Conservation (phyloP, 2,113 vertebrate genomes). For the Aspiorhynchus laticeps region DNA sequence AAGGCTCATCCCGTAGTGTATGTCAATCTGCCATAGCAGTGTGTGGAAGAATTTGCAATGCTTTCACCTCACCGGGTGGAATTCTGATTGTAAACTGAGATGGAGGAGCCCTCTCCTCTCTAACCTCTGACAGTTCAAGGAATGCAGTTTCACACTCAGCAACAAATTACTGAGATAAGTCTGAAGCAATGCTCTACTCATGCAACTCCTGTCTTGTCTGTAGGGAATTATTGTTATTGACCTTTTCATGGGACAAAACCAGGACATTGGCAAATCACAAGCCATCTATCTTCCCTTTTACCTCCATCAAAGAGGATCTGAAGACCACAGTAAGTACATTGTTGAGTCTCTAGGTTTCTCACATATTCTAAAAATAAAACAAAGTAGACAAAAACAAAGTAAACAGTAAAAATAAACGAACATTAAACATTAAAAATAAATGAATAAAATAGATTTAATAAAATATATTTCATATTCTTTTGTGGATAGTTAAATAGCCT, state of each 20-base stretch:
- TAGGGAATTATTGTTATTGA: conserved; percentile 30
- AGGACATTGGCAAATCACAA: conserved; percentile 22
- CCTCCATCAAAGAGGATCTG: not conserved
- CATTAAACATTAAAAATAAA: not conserved
- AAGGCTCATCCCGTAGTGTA: not conserved
- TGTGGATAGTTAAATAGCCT: not conserved
- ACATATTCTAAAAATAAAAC: not conserved
- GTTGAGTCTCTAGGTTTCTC: not conserved
- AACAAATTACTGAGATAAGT: conserved; percentile 33
- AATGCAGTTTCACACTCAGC: conserved; percentile 23
- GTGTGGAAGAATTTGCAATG: conserved; percentile 2
- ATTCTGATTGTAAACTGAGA: conserved; percentile 34
- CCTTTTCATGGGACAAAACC: conserved; percentile 24
- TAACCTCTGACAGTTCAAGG: conserved; percentile 35
- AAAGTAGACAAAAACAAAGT: not conserved
- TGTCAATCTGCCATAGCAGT: conserved; percentile 7
- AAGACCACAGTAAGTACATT: not conserved
- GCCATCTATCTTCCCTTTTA: not conserved
- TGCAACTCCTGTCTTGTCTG: conserved; percentile 17
- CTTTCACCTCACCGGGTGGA: not conserved
- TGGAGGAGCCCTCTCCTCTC: not conserved
- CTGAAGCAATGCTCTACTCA: conserved; percentile 7
- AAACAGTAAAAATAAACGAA: not conserved
- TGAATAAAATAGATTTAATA: not conserved
- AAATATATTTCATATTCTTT: not conserved